Percentiles rank a stretch among this genome's conserved stretches.
Evolutionary conservation across 2,113 vertebrate genomes (phyloP).

Genomic region (Chionis minor): DNA sequence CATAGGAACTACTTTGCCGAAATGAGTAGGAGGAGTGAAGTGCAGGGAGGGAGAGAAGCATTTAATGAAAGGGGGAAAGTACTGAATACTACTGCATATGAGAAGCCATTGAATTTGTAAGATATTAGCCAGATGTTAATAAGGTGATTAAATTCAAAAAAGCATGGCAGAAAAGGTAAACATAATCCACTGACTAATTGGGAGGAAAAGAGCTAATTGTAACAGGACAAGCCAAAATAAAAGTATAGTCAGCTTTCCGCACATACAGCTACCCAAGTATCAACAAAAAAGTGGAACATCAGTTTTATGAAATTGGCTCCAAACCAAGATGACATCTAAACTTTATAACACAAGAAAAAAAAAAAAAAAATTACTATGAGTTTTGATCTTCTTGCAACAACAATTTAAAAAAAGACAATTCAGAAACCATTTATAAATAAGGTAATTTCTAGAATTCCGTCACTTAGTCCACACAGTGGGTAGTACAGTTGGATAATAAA

Average conservation of each 20-base stretch:
- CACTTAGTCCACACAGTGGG: not conserved
- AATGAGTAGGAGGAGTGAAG: constrained; percentile 22
- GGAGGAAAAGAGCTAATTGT: not conserved
- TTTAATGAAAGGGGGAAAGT: not conserved
- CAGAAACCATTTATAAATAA: not conserved
- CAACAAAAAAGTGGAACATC: not conserved
- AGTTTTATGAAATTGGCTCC: not conserved
- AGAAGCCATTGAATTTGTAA: not conserved
- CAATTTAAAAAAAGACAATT: not conserved
- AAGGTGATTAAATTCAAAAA: not conserved
- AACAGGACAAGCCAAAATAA: not conserved
- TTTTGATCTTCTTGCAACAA: not conserved
- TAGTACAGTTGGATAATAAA: not conserved
- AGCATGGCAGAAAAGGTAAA: not conserved
- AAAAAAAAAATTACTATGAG: no score
- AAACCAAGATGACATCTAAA: not conserved
- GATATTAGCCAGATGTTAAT: not conserved
- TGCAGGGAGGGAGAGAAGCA: not conserved
- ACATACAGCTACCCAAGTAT: not conserved
- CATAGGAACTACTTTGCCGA: constrained; percentile 60
- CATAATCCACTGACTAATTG: not conserved
- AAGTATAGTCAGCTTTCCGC: not conserved
- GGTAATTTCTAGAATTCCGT: not conserved
- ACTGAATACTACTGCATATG: not conserved
- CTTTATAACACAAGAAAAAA: not conserved